These are phyloP conservation scores for Chlamydotis undulata DNA, from an alignment of 2,113 vertebrate species.

Conservation along the genomic window DNA sequence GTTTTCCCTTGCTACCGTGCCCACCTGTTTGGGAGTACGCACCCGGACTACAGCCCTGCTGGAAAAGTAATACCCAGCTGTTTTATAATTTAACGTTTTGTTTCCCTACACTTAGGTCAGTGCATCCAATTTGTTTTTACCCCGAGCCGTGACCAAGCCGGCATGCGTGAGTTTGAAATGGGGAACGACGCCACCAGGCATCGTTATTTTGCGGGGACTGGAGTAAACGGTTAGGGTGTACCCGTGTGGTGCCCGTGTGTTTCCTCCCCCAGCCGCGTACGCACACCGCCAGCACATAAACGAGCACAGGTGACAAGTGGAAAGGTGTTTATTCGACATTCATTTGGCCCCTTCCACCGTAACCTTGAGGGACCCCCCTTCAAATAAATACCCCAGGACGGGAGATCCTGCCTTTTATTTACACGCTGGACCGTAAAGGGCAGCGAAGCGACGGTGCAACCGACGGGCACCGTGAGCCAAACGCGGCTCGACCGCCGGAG, in stretches of 20 bases:
- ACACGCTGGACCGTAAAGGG: not conserved
- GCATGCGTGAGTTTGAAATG: rapidly evolving
- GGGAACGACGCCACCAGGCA: too few species aligned
- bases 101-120: not conserved
- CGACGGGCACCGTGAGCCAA: too few species aligned
- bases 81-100: not conserved
- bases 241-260: rapidly evolving
- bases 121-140: rapidly evolving
- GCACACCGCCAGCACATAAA: rapidly evolving
- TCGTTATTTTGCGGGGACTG: not conserved
- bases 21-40: rapidly evolving
- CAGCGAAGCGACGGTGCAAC: too few species aligned
- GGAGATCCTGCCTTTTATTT: not conserved
- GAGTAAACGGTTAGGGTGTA: not conserved
- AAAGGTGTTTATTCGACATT: not conserved
- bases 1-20: not conserved
- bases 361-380: not conserved
- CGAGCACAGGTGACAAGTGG: not conserved
- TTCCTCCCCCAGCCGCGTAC: rapidly evolving
- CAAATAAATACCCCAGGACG: not conserved
- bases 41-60: not conserved
- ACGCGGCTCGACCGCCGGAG: too few species aligned
- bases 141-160: too few species aligned
- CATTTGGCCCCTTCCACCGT: not conserved
- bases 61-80: not conserved